phyloP scores from a whole-genome alignment of 2,888 invertebrate genomes.

The Meteorus cinctellus region DNA sequence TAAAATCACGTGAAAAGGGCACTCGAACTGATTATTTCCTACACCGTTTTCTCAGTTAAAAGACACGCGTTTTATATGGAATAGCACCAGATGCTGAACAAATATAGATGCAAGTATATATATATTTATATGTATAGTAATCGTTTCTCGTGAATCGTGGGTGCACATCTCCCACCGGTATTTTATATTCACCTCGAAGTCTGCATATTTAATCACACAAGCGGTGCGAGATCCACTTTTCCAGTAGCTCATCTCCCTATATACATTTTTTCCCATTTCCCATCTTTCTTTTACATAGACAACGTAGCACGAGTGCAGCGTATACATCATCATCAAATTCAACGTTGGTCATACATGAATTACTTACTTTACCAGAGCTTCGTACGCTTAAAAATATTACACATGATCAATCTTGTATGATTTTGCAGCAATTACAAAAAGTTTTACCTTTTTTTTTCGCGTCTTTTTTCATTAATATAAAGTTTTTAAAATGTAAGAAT shows the following conservation, averaged over 20 bases:
- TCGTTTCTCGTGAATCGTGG: slow-evolving; percentile 25
- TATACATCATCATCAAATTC: slow-evolving; percentile 6
- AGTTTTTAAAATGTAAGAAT: too few relatives aligned
- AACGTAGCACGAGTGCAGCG: background rate
- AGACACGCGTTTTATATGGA: background rate
- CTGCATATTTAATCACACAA: slow-evolving; percentile 68
- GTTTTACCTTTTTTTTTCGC: background rate
- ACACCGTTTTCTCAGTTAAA: background rate
- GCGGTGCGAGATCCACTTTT: slow-evolving; percentile 61
- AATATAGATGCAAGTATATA: background rate
- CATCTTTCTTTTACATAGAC: background rate
- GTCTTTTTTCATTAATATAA: background rate
- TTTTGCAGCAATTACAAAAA: too few relatives aligned
- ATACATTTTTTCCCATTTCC: background rate
- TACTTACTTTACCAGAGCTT: background rate
- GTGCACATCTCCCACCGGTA: slow-evolving; percentile 50
- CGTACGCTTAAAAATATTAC: background rate
- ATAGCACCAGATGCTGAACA: background rate
- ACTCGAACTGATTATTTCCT: background rate
- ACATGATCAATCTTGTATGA: too few relatives aligned
- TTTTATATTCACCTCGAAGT: slow-evolving; percentile 69
- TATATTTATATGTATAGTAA: slow-evolving; percentile 15
- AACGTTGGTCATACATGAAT: background rate
- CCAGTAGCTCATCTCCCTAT: slow-evolving; percentile 62
- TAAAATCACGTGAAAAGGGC: background rate